These are phyloP conservation scores for Falco columbarius DNA, from an alignment of 2,797 vertebrate genomes.

Conservation along the genomic window DNA sequence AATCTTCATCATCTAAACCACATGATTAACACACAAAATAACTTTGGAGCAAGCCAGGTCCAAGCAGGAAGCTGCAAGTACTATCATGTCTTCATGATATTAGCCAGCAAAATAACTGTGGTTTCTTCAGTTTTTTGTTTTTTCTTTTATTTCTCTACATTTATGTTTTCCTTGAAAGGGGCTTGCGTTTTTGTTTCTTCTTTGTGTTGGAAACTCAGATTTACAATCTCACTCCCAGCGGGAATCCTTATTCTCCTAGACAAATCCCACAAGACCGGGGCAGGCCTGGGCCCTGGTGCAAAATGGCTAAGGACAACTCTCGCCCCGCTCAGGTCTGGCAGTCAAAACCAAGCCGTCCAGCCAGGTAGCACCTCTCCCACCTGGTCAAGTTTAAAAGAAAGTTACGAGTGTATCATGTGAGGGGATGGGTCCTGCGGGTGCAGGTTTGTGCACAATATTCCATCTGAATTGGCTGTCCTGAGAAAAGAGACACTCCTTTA, in stretches of 20 bases:
- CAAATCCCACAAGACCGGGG: neutral
- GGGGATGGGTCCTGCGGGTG: neutral
- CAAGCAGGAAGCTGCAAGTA: slow-evolving; percentile 73
- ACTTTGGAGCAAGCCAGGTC: slow-evolving; percentile 67
- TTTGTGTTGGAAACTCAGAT: neutral
- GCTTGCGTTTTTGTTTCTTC: neutral
- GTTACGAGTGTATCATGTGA: fast-evolving
- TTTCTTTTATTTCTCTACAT: neutral
- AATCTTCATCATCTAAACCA: slow-evolving; percentile 76
- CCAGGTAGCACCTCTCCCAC: neutral
- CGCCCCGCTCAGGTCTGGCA: neutral
- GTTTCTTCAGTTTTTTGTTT: slow-evolving; percentile 47
- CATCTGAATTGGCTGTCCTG: neutral
- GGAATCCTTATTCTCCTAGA: neutral
- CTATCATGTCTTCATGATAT: slow-evolving; percentile 65
- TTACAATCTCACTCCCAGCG: neutral
- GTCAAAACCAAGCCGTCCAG: neutral
- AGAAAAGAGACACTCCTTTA: neutral
- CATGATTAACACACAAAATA: slow-evolving; percentile 74
- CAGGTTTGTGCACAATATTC: neutral
- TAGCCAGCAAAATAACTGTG: slow-evolving; percentile 69
- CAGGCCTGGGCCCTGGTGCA: neutral
- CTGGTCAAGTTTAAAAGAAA: neutral
- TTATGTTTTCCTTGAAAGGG: slow-evolving; percentile 60
- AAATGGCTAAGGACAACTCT: fast-evolving